Conservation (phyloP, 37 sponge, comb jelly and placozoan species). For the Aphrocallistes beatrix region DNA sequence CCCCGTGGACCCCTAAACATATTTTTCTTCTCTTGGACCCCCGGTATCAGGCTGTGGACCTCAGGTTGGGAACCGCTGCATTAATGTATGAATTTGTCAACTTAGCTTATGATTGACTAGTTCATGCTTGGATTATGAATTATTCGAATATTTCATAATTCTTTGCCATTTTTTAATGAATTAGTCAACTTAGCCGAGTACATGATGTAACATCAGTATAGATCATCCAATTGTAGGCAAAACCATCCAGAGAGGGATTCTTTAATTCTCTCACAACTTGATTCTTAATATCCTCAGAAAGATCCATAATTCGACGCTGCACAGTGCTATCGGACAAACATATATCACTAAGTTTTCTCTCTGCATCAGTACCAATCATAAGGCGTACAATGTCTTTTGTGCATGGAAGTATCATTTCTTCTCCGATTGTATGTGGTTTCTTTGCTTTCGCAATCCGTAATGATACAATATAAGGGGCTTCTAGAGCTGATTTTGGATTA, state of each 20-base stretch:
- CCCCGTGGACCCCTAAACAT: too few relatives aligned
- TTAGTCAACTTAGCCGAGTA: background rate
- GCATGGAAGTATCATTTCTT: background rate
- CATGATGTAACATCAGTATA: background rate
- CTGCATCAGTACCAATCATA: constrained; percentile 13
- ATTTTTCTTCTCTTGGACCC: too few relatives aligned
- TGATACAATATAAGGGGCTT: constrained; percentile 12
- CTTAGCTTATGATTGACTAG: too few relatives aligned
- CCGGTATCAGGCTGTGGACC: too few relatives aligned
- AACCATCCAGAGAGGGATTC: constrained; percentile 11
- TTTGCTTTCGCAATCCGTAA: constrained; percentile 13
- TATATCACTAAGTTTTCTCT: constrained; percentile 10
- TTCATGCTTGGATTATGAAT: too few relatives aligned
- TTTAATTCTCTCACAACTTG: constrained; percentile 13
- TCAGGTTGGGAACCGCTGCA: too few relatives aligned
- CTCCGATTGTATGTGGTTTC: constrained; percentile 9
- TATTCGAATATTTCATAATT: too few relatives aligned
- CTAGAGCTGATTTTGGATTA: constrained; percentile 5
- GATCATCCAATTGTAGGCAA: constrained; percentile 19
- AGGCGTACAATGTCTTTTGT: constrained; percentile 8
- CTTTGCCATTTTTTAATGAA: too few relatives aligned
- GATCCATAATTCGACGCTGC: background rate
- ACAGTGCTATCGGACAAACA: constrained; percentile 11
- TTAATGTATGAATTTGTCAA: too few relatives aligned
- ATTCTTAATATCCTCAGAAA: constrained; percentile 12